A percentile compares a stretch with the other conserved stretches of the same genome.
Conservation (phyloP, 2,888 invertebrate species). For the Eueremaeus valkanovi region DNA sequence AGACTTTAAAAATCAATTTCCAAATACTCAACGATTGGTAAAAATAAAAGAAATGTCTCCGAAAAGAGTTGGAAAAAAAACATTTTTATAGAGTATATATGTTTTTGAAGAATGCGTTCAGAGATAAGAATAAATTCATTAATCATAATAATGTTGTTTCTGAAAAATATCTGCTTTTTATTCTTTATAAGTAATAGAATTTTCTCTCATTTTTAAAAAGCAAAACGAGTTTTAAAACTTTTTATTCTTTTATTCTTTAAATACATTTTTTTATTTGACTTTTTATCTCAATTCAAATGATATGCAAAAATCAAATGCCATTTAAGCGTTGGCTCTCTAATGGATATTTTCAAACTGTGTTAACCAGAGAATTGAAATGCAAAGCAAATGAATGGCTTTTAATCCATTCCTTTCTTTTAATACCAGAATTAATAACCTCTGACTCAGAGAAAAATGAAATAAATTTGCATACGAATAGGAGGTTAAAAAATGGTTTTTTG, state of each 20-base stretch:
- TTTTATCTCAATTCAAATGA: no score
- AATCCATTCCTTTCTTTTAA: neutral
- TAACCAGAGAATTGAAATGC: neutral
- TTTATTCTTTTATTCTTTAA: no score
- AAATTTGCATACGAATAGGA: neutral
- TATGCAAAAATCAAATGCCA: no score
- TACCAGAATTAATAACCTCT: neutral
- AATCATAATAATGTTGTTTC: neutral
- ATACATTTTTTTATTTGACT: neutral
- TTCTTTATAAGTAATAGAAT: neutral
- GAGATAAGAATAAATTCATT: slow-evolving; percentile 12
- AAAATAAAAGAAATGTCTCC: neutral
- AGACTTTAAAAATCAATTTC: no score
- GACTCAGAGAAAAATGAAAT: neutral
- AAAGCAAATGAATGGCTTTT: slow-evolving; percentile 14
- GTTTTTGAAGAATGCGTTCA: neutral
- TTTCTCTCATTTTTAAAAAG: no score
- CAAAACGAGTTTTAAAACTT: no score
- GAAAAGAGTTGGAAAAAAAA: neutral
- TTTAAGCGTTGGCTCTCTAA: neutral
- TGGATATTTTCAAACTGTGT: neutral
- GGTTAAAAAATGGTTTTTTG: no score
- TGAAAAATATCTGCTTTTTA: neutral
- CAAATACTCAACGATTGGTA: no score
- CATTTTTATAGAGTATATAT: no score